Evolutionary conservation across 2,797 vertebrate genomes (phyloP).

Genomic region (Nannoperca obscura): DNA sequence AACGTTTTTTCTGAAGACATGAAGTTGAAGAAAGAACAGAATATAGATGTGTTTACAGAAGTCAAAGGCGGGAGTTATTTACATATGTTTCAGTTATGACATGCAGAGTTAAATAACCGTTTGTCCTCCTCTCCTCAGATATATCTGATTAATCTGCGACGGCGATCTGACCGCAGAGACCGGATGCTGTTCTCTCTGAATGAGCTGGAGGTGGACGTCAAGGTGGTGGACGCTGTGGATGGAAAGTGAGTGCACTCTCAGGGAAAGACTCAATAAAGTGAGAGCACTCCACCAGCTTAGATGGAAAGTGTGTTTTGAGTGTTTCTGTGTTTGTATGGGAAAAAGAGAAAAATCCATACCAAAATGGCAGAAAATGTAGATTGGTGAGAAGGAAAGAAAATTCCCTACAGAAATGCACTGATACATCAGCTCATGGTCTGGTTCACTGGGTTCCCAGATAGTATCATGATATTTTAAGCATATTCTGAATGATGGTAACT

Average conservation of each 20-base stretch:
- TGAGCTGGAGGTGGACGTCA: slow-evolving; percentile 91
- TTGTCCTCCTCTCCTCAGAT: slow-evolving; percentile 81
- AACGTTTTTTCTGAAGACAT: neutral
- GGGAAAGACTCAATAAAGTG: neutral
- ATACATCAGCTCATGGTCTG: neutral
- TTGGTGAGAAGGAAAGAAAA: neutral
- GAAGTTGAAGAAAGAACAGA: neutral
- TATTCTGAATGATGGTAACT: neutral
- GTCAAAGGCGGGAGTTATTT: neutral
- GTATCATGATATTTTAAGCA: neutral
- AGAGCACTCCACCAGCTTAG: neutral
- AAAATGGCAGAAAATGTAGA: neutral
- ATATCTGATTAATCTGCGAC: slow-evolving; percentile 94
- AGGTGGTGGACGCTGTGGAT: slow-evolving; percentile 92
- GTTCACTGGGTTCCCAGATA: neutral
- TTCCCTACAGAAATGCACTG: neutral
- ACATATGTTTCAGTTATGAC: neutral
- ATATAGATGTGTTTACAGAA: neutral
- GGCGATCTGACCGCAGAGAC: slow-evolving; percentile 89
- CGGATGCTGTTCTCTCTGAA: slow-evolving; percentile 92
- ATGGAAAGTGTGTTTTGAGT: neutral
- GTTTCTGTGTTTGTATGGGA: neutral
- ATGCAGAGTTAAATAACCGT: neutral
- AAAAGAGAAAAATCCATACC: neutral
- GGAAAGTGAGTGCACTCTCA: slow-evolving; percentile 87